These are phyloP conservation scores for Apomyelois bistriatella DNA, from an alignment of 2,888 invertebrate species.

Conservation along the genomic window DNA sequence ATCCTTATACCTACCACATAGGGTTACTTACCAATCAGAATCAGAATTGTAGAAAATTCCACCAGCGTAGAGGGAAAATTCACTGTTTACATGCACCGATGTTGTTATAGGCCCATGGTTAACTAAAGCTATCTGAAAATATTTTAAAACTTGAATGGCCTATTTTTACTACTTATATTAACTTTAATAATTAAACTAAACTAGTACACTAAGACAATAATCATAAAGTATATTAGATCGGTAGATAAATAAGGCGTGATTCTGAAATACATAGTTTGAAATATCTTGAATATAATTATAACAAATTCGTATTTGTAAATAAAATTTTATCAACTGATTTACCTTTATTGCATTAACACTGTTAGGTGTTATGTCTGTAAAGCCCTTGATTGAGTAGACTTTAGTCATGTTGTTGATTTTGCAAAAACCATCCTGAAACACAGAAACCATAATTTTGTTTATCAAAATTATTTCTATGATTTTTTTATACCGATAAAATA, in stretches of 20 bases:
- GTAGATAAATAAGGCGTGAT: no score
- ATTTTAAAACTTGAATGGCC: neutral
- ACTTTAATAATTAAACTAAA: no score
- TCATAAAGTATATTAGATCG: no score
- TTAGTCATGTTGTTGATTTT: constrained; percentile 83
- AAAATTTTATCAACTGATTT: neutral
- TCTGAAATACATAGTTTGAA: no score
- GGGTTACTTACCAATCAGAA: constrained; percentile 46
- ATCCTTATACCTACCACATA: no score
- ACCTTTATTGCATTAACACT: constrained; percentile 84
- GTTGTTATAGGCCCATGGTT: constrained; percentile 94
- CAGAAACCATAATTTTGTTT: neutral
- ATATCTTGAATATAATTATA: no score
- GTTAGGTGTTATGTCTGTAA: constrained; percentile 89
- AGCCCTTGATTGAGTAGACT: constrained; percentile 86
- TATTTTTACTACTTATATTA: no score
- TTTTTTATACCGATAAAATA: no score
- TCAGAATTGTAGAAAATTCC: constrained; percentile 50
- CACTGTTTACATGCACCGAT: constrained; percentile 87
- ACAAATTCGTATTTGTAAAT: no score
- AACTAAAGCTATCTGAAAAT: constrained; percentile 83
- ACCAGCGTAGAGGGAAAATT: constrained; percentile 37
- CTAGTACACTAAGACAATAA: no score
- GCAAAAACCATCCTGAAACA: constrained; percentile 88
- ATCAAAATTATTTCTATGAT: neutral